Percentiles rank a stretch among this genome's conserved stretches.
These are phyloP conservation scores for Saccostrea cuccullata DNA, from an alignment of 1,140 invertebrate genomes.

Conservation along the genomic window DNA sequence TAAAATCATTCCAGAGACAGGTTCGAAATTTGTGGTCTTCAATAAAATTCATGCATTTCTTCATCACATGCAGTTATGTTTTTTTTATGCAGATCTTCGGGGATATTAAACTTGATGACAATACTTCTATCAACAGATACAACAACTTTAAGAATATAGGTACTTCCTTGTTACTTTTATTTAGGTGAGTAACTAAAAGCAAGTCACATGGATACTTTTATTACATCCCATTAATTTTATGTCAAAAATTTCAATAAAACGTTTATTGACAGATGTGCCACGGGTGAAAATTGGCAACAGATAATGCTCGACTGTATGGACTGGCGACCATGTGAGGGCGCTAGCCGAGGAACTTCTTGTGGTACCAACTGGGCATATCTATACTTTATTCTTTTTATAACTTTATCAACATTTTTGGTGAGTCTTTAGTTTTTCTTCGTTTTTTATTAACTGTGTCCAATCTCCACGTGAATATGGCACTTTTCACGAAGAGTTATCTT, in stretches of 20 bases:
- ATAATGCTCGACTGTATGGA: conserved; percentile 91
- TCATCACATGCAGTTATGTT: neutral
- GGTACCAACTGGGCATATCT: conserved; percentile 95
- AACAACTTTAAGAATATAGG: neutral
- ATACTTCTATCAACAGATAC: neutral
- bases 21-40: neutral
- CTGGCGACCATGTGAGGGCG: conserved; percentile 75
- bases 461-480: too few relatives aligned
- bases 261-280: conserved; percentile 91
- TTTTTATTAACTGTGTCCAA: too few relatives aligned
- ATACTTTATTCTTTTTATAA: conserved; percentile 99
- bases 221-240: too few relatives aligned
- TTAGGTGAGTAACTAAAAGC: neutral
- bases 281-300: conserved; percentile 99
- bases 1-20: neutral
- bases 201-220: neutral
- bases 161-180: neutral
- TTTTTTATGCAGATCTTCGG: neutral
- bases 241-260: neutral
- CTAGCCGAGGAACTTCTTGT: neutral
- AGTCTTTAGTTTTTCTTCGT: conserved; percentile 70
- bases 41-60: neutral
- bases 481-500: too few relatives aligned
- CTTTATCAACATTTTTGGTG: conserved; percentile 99
- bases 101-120: neutral